phyloP scores from a whole-genome alignment of 2,888 invertebrate species.

The Griposia aprilina region DNA sequence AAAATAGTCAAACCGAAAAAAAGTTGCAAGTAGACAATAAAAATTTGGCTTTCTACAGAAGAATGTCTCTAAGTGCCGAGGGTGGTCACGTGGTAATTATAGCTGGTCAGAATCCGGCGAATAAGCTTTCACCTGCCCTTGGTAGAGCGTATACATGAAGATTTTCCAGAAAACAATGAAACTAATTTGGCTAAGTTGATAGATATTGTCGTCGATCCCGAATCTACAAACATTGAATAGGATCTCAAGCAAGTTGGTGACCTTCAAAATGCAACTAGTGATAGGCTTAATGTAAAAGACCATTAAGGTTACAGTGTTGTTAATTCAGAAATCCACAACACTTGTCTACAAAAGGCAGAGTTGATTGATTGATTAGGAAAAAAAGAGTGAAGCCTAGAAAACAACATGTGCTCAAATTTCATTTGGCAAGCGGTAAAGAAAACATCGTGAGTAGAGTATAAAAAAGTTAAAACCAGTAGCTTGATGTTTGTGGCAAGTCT shows the following conservation, averaged over 20 bases:
- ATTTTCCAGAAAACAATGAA: not conserved
- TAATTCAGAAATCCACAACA: constrained; percentile 24
- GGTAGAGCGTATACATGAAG: not conserved
- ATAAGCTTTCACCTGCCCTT: not conserved
- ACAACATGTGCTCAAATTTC: constrained; percentile 42
- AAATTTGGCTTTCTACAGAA: not conserved
- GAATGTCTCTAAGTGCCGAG: not conserved
- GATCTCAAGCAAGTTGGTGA: not conserved
- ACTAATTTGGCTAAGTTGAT: not conserved
- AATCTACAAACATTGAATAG: not conserved
- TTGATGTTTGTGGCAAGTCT: constrained; percentile 60
- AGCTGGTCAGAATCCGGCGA: not conserved
- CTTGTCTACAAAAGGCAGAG: constrained; percentile 28
- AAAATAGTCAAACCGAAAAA: not conserved
- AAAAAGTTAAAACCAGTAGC: constrained; percentile 59
- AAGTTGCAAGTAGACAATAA: not conserved
- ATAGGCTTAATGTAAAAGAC: not conserved
- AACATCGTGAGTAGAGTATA: constrained; percentile 42
- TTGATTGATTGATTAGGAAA: constrained; percentile 39
- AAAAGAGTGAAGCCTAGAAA: constrained; percentile 25
- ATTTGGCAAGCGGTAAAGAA: constrained; percentile 40
- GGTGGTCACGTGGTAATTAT: not conserved
- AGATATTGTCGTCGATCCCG: not conserved
- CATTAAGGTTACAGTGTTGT: constrained; percentile 9
- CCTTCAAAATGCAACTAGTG: constrained; percentile 1